Evolutionary conservation across 1,140 invertebrate genomes (phyloP), one percentile per base, ranked within the genome.

Genomic region (Riptortus pedestris): DNA sequence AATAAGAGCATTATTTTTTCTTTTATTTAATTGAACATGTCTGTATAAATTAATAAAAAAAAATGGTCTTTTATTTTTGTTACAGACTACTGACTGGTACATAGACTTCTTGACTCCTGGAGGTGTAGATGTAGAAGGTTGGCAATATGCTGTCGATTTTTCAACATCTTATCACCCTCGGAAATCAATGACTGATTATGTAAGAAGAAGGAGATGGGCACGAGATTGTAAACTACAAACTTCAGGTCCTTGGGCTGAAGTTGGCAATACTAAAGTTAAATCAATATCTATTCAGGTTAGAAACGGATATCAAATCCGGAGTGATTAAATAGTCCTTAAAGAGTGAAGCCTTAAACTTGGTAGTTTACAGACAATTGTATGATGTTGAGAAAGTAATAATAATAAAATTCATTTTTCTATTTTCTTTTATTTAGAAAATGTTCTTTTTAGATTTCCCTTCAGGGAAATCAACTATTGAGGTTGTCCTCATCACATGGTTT

Each of bases 101-200:
- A 80, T 93, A 12, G 91, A 95, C 74, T 94, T 89, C 72, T 85
- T 87, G 72, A 85, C 87, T 31, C 85, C 87, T 1, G 90, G 89
- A n/a, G 91, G 91, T 1, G 88, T 90, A 1, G 91, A 95, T 75
- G 80, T 81, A 63, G 89, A 94, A 68, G 92, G 92, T 2, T 96
- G 93, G 93, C 92, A 95, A 73, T 95, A 95, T 77, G 90, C 91
- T 2, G 86, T 88, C 1, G 91, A 95, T 75, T 95, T 94, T 74
- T 90, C 90, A 5, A 82, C 85, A 0, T 81, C 82, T 24, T 95
- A 91, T 74, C 91, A 94, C 73, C 82, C 82, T 0, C 83, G 86
- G 68, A 93, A 92, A 73, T 80, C 87, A 62, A 85, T 93, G 65
- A 92, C 88, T 0, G 92, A 95, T 77, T 91, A 90, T 71, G 91